Evolutionary conservation across 2,113 vertebrate species (phyloP).

Genomic region (Columbina picui): DNA sequence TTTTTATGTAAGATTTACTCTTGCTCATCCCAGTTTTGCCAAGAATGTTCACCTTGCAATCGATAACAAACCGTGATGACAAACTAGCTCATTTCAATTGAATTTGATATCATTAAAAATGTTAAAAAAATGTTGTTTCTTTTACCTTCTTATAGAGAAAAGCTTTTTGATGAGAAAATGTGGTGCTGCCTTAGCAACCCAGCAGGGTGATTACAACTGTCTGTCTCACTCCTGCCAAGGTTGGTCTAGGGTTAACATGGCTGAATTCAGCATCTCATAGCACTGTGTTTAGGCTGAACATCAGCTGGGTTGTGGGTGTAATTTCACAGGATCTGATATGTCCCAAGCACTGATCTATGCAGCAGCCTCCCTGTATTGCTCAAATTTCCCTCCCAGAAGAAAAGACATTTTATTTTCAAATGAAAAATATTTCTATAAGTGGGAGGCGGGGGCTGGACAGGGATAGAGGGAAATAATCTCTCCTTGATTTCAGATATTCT

Average conservation of each 20-base stretch:
- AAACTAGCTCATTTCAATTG: conserved; percentile 56
- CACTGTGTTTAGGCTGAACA: not conserved
- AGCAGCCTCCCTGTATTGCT: not conserved
- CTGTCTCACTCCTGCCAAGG: not conserved
- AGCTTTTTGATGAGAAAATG: conserved; percentile 9
- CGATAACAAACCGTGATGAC: conserved; percentile 48
- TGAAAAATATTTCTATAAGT: too few species aligned
- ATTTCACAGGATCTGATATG: not conserved
- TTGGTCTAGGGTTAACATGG: not conserved
- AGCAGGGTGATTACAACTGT: not conserved
- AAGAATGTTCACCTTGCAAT: conserved; percentile 56
- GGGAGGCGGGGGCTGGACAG: too few species aligned
- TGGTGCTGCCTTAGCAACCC: not conserved
- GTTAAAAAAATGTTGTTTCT: not conserved
- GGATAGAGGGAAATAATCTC: not conserved
- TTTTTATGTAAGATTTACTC: conserved; percentile 70
- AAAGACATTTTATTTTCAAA: too few species aligned
- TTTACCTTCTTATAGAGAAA: not conserved
- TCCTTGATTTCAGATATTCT: not conserved
- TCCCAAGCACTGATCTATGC: not conserved
- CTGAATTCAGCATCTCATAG: not conserved
- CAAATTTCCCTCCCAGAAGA: not conserved
- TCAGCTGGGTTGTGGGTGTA: not conserved
- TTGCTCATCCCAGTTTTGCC: conserved; percentile 34
- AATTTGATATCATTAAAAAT: conserved; percentile 61